Percentiles rank a stretch among this genome's conserved stretches.
These are phyloP conservation scores for Caenorhabditis afra DNA, from an alignment of 2,888 invertebrate species.

Conservation along the genomic window DNA sequence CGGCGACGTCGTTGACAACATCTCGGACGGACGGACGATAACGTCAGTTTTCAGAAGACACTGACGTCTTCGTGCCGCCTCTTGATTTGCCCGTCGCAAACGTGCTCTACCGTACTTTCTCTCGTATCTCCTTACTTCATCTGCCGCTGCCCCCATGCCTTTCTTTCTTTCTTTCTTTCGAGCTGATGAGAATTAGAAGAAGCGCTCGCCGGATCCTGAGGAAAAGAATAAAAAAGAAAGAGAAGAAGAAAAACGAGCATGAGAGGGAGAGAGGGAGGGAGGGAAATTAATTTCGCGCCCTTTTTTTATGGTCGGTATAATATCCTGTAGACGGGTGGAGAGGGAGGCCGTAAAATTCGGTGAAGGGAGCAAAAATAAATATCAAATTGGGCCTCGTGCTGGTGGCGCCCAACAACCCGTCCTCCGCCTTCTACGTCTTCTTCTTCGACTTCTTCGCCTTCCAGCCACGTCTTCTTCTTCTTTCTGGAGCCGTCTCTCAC, in stretches of 20 bases:
- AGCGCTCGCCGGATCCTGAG: constrained; percentile 14
- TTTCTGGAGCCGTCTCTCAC: not conserved
- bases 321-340: constrained; percentile 37
- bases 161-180: not conserved
- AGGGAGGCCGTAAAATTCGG: constrained; percentile 33
- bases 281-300: constrained; percentile 55
- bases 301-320: constrained; percentile 47
- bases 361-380: constrained; percentile 49
- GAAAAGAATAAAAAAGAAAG: constrained; percentile 7
- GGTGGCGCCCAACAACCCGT: not conserved
- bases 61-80: not conserved
- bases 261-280: constrained; percentile 9
- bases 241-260: not conserved
- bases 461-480: constrained; percentile 1
- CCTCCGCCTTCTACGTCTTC: not conserved
- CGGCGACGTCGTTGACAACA: constrained; percentile 44
- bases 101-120: not conserved
- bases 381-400: constrained; percentile 31
- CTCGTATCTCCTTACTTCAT: constrained; percentile 8
- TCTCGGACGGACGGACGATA: constrained; percentile 18
- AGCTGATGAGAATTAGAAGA: constrained; percentile 37
- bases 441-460: not conserved
- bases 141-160: not conserved
- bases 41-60: constrained; percentile 4
- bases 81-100: not conserved